Evolutionary conservation across 2,797 vertebrate species (phyloP), one percentile per base, ranked within the genome.

Genomic region (Champsocephalus esox): DNA sequence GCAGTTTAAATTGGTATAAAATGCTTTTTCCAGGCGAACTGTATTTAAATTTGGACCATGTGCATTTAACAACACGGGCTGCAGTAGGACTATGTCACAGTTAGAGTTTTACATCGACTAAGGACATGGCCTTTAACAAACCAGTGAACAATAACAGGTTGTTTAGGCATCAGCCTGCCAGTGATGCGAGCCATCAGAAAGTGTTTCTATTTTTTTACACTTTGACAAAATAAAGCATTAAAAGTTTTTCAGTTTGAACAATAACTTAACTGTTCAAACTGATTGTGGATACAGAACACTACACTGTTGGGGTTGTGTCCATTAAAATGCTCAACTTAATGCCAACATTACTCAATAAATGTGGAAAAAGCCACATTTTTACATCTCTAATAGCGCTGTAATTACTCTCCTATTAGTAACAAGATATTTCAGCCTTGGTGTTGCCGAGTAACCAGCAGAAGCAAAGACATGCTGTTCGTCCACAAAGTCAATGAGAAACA

Each of bases 351-450:
- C 75, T 87, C 85, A 87, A 79, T 55, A 82, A 73, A 81, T 75
- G 66, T 73, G 83, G 84, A 88, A 79, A 87, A 88, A 84, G 77
- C 70, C 46, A 72, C 80, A 89, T 83, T 71, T 81, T 84, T 87
- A 74, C 85, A 87, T 88, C 87, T 87, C 76, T 89, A 91, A 89
- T 84, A 81, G 82, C 16, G 50, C 80, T 78, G 86, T 76, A 93
- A 93, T 93, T 93, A 91, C 90, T 87, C 82, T 81, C 84, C 83
- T 87, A 88, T 92, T 92, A 88, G 92, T 90, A 93, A 92, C 85
- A 73, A 71, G 86, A 93, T 93, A 90, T 89, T 87, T 77, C 56
- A 80, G 80, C 70, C 77, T 28, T n/a, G 0, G 38, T 46, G 88
- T 92, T 92, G 89, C 92, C 79, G 81, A 82, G 91, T 73, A 83